phyloP scores from a whole-genome alignment of 2,797 vertebrate genomes.

The Rhinogobio ventralis region DNA sequence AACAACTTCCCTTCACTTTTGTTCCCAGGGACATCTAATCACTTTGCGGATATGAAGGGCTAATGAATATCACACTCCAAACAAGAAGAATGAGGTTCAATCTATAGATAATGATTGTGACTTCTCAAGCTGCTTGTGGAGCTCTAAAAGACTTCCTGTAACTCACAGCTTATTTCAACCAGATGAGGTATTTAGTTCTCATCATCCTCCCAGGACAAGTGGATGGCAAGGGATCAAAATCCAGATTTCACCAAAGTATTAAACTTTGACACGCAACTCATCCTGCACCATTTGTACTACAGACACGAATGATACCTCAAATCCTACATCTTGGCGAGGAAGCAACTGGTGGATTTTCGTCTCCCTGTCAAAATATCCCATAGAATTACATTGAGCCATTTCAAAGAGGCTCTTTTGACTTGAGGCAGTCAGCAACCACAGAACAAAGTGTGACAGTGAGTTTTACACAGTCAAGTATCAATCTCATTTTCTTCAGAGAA shows the following conservation, averaged over 20 bases:
- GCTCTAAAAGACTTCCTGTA: slow-evolving; percentile 9
- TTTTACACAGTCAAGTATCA: not conserved
- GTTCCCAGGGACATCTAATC: slow-evolving; percentile 54
- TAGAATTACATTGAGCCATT: not conserved
- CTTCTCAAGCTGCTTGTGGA: not conserved
- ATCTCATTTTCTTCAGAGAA: not conserved
- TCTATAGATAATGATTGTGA: slow-evolving; percentile 46
- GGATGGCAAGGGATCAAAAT: not conserved
- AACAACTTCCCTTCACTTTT: slow-evolving; percentile 25
- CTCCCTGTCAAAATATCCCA: not conserved
- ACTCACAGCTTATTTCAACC: not conserved
- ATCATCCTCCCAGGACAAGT: slow-evolving; percentile 4
- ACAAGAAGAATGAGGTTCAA: slow-evolving; percentile 48
- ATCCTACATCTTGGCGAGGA: not conserved
- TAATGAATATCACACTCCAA: slow-evolving; percentile 50
- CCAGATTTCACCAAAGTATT: not conserved
- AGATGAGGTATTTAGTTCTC: slow-evolving; percentile 19
- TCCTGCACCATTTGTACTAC: not conserved
- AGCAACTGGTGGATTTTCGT: not conserved
- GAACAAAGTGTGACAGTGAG: not conserved
- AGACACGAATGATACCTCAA: not conserved
- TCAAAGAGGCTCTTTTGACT: not conserved
- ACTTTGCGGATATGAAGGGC: slow-evolving; percentile 19
- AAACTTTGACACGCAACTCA: not conserved
- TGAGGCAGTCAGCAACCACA: not conserved